Conservation (phyloP, 1,140 invertebrate genomes). For the Drosophila kikkawai region DNA sequence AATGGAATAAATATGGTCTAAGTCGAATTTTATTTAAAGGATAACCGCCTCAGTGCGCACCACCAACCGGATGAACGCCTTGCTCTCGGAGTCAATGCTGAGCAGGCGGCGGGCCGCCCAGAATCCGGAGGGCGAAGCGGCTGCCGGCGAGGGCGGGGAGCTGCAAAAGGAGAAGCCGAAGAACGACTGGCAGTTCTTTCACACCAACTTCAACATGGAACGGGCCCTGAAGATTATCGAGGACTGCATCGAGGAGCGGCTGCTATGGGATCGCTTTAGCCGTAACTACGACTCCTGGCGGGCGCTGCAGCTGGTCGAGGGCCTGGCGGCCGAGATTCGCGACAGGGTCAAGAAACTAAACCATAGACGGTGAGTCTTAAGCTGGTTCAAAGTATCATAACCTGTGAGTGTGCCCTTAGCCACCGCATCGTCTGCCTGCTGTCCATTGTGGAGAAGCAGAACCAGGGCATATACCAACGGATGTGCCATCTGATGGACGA, state of each 20-base stretch:
- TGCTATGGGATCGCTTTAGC: slow-evolving; percentile 82
- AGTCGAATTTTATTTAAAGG: slow-evolving; percentile 20
- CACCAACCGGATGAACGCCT: slow-evolving; percentile 83
- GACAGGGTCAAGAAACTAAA: slow-evolving; percentile 81
- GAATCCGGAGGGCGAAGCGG: slow-evolving; percentile 46
- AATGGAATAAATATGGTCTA: neutral
- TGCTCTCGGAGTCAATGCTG: slow-evolving; percentile 81
- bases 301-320: slow-evolving; percentile 72
- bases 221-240: slow-evolving; percentile 79
- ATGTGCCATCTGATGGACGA: slow-evolving; percentile 82
- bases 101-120: slow-evolving; percentile 62
- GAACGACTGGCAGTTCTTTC: slow-evolving; percentile 81
- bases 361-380: slow-evolving; percentile 68
- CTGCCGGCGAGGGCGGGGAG: slow-evolving; percentile 24
- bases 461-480: slow-evolving; percentile 77
- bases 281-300: slow-evolving; percentile 83
- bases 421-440: slow-evolving; percentile 81
- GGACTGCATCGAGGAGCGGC: slow-evolving; percentile 79
- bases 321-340: slow-evolving; percentile 75
- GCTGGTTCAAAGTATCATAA: neutral
- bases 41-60: slow-evolving; percentile 83
- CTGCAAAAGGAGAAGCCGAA: slow-evolving; percentile 70
- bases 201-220: slow-evolving; percentile 84
- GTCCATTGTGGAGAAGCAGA: slow-evolving; percentile 81
- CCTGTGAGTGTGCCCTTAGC: slow-evolving; percentile 34